Conservation (phyloP, 2,888 invertebrate species). For the Lordiphosa fenestrarum region DNA sequence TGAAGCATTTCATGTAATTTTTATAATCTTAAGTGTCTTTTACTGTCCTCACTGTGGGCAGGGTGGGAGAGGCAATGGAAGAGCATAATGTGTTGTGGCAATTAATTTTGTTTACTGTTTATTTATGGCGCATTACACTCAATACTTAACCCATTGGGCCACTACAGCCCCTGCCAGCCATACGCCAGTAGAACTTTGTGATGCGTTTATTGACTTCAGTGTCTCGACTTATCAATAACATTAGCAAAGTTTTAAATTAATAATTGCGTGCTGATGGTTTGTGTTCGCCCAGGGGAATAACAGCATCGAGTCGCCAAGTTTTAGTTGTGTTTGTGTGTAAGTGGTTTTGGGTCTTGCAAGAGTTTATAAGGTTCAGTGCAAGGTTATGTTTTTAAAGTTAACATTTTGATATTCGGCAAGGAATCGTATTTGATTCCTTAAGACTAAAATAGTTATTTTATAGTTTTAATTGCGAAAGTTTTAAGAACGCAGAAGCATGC, state of each 20-base stretch:
- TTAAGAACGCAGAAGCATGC: too few relatives aligned
- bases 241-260: slow-evolving; percentile 25
- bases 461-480: too few relatives aligned
- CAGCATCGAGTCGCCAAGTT: background rate
- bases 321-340: background rate
- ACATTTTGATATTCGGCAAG: too few relatives aligned
- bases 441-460: too few relatives aligned
- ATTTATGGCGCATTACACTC: slow-evolving; percentile 30
- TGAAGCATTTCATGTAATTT: slow-evolving; percentile 47
- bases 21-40: slow-evolving; percentile 57
- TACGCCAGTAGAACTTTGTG: background rate
- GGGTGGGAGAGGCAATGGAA: background rate
- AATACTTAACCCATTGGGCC: slow-evolving; percentile 23
- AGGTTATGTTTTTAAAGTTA: too few relatives aligned
- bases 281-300: background rate
- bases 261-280: slow-evolving; percentile 11
- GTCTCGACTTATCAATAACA: slow-evolving; percentile 32
- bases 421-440: too few relatives aligned
- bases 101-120: slow-evolving; percentile 42
- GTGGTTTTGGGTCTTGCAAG: too few relatives aligned
- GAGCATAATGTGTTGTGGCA: slow-evolving; percentile 22
- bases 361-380: too few relatives aligned
- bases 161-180: background rate
- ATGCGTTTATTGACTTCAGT: slow-evolving; percentile 2
- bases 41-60: slow-evolving; percentile 19